Evolutionary conservation across 1,140 invertebrate genomes (phyloP).

Genomic region (Psilanteris sp.): DNA sequence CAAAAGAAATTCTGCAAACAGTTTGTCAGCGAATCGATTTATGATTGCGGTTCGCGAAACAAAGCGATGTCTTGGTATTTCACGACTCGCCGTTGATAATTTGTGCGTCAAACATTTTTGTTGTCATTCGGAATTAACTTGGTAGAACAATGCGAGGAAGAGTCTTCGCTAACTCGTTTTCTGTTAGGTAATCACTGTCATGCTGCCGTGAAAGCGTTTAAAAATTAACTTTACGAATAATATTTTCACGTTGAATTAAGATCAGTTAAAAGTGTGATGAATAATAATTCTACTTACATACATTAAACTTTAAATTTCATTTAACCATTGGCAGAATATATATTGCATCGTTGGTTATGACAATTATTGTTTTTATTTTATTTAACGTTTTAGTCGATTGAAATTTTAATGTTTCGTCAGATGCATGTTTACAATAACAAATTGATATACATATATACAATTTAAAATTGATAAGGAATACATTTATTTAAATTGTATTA

Average conservation of each 20-base stretch:
- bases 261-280: constrained; percentile 1
- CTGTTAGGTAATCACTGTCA: constrained; percentile 1
- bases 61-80: constrained; percentile 15
- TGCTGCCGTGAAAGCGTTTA: constrained; percentile 3
- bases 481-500: no score
- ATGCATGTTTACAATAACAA: no score
- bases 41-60: not conserved
- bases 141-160: constrained; percentile 5
- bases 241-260: constrained; percentile 9
- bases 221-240: constrained; percentile 9
- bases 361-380: no score
- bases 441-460: no score
- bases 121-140: constrained; percentile 20
- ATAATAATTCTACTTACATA: no score
- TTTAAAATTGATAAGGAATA: no score
- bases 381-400: no score
- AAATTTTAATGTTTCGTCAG: no score
- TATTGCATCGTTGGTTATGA: no score
- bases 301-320: no score
- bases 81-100: constrained; percentile 8
- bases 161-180: constrained; percentile 11
- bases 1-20: constrained; percentile 12
- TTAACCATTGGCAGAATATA: no score
- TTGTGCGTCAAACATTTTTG: constrained; percentile 18
- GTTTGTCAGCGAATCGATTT: constrained; percentile 1